Percentiles rank a stretch among this genome's conserved stretches.
Conservation (phyloP, 2,888 invertebrate species). For the Calameuta idolon region DNA sequence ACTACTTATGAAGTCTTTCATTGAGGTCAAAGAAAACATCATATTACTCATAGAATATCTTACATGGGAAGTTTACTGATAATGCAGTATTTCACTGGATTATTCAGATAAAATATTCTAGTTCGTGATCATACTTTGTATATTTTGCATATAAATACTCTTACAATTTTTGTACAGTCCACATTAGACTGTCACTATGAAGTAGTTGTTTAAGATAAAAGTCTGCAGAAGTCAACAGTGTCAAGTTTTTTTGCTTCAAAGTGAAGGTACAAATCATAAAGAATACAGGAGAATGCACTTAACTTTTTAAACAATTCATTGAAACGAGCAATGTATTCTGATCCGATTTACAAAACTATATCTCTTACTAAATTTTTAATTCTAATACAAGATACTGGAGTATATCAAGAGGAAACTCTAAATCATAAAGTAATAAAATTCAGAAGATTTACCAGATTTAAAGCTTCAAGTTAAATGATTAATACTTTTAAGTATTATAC, state of each 20-base stretch:
- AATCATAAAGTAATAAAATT: conserved; percentile 70
- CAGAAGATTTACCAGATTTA: conserved; percentile 81
- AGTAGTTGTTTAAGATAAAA: no score
- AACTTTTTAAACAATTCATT: conserved; percentile 76
- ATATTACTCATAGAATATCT: conserved; percentile 91
- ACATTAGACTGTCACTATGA: no score
- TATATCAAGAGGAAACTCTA: conserved; percentile 73
- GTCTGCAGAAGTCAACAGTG: no score
- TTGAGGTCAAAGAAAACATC: conserved; percentile 87
- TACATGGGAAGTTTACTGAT: conserved; percentile 95
- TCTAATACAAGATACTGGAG: no score
- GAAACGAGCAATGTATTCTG: conserved; percentile 75
- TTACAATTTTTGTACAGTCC: no score
- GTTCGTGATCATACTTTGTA: background rate
- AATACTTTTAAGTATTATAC: conserved; percentile 68
- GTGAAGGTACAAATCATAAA: no score
- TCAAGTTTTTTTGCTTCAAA: no score
- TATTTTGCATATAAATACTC: conserved; percentile 24
- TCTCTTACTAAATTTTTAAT: no score
- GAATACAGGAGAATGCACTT: conserved; percentile 64
- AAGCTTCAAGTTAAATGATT: conserved; percentile 76
- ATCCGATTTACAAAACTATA: conserved; percentile 70
- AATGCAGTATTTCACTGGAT: conserved; percentile 98
- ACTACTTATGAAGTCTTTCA: conserved; percentile 94
- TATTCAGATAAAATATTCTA: conserved; percentile 75